phyloP scores from a whole-genome alignment of 2,113 vertebrate genomes.

The Charina bottae region DNA sequence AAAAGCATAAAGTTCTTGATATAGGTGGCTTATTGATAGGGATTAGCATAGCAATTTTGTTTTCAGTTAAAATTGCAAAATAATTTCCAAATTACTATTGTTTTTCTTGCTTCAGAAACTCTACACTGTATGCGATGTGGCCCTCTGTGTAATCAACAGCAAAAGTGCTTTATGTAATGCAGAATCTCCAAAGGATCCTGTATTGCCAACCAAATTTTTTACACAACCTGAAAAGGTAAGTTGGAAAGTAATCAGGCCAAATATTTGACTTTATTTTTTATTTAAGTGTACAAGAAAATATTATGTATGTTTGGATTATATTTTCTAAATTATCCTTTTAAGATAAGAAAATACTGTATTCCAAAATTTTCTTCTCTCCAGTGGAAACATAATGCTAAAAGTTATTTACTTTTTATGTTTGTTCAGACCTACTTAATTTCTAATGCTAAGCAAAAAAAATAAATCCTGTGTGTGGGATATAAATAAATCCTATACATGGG shows the following conservation, averaged over 20 bases:
- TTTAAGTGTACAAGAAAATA: neutral
- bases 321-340: neutral
- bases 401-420: conserved; percentile 1
- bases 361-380: accelerated
- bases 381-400: neutral
- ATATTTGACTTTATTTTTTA: neutral
- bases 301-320: neutral
- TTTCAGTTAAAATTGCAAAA: conserved; percentile 1
- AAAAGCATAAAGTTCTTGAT: neutral
- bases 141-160: conserved; percentile 95
- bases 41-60: neutral
- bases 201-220: conserved; percentile 94
- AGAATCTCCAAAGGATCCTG: conserved; percentile 94
- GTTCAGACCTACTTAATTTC: neutral
- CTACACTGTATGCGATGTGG: conserved; percentile 97
- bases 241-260: neutral
- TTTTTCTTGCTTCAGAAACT: conserved; percentile 83
- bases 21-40: neutral
- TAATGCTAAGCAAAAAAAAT: neutral
- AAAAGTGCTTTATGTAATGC: conserved; percentile 97
- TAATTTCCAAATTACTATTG: conserved; percentile 35
- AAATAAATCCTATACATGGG: neutral
- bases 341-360: neutral
- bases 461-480: neutral
- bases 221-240: conserved; percentile 93